Evolutionary conservation across 2,888 invertebrate species (phyloP).

Genomic region (Watsonalla binaria): DNA sequence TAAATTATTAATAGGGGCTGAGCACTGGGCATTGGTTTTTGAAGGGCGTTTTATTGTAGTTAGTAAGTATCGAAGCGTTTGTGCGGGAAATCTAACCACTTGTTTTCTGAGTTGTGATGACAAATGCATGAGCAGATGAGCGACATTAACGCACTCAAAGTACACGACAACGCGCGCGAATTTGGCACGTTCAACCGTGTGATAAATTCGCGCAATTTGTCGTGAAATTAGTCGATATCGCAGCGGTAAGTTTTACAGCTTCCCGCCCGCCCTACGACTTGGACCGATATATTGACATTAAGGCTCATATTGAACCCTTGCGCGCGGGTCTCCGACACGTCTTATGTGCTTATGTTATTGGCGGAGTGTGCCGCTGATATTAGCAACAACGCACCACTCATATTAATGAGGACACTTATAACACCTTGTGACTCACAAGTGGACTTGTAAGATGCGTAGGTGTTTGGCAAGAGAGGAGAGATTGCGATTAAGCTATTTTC

Average conservation of each 20-base stretch:
- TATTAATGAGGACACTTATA: neutral
- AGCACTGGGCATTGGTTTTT: neutral
- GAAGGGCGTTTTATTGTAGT: neutral
- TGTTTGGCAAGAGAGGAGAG: neutral
- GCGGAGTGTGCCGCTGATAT: neutral
- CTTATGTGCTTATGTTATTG: constrained; percentile 1
- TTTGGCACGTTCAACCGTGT: constrained; percentile 44
- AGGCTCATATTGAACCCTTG: constrained; percentile 3
- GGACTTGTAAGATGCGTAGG: neutral
- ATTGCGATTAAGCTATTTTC: neutral
- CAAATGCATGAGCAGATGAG: constrained; percentile 31
- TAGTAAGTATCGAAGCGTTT: neutral
- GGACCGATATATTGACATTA: constrained; percentile 16
- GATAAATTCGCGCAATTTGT: constrained; percentile 56
- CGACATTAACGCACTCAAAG: constrained; percentile 22
- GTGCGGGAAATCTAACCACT: neutral
- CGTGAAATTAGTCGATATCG: constrained; percentile 50
- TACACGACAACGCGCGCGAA: constrained; percentile 25
- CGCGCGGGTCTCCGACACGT: neutral
- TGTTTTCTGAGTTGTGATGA: constrained; percentile 22
- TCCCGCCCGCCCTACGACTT: constrained; percentile 9
- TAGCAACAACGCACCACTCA: neutral
- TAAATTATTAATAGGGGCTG: neutral
- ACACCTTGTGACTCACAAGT: neutral
- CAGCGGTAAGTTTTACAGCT: constrained; percentile 29